Conservation (phyloP, 2,113 vertebrate species). For the Leptosomus discolor region DNA sequence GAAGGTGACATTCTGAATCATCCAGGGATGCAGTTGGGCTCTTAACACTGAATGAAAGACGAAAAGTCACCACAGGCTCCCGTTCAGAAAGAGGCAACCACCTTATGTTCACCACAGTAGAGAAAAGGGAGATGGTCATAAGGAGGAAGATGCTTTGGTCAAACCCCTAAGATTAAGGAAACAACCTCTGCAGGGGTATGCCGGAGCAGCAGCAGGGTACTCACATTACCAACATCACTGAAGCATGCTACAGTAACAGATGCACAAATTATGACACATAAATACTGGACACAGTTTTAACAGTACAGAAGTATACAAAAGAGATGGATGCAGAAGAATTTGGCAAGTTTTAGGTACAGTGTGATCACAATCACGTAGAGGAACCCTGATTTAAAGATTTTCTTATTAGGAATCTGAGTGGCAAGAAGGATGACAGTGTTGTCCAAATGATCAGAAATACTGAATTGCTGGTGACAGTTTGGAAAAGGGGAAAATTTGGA, state of each 20-base stretch:
- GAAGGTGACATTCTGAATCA: not conserved
- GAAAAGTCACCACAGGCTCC: not conserved
- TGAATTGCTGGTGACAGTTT: not conserved
- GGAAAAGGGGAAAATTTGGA: not conserved
- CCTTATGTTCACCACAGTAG: not conserved
- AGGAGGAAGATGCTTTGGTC: not conserved
- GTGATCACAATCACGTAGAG: not conserved
- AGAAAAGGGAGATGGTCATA: not conserved
- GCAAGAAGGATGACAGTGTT: not conserved
- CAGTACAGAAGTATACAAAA: not conserved
- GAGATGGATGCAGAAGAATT: not conserved
- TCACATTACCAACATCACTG: not conserved
- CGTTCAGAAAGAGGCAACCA: not conserved
- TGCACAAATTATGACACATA: not conserved
- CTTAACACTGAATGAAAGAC: not conserved
- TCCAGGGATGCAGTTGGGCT: not conserved
- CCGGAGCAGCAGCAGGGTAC: not conserved
- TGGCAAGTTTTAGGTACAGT: not conserved
- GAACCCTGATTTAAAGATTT: not conserved
- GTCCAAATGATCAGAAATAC: not conserved
- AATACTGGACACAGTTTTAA: not conserved
- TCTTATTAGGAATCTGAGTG: not conserved
- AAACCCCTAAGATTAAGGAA: not conserved
- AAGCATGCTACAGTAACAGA: not conserved
- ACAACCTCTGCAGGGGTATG: not conserved